phyloP scores from a whole-genome alignment of 2,888 invertebrate species.

The Drosophila mettleri region DNA sequence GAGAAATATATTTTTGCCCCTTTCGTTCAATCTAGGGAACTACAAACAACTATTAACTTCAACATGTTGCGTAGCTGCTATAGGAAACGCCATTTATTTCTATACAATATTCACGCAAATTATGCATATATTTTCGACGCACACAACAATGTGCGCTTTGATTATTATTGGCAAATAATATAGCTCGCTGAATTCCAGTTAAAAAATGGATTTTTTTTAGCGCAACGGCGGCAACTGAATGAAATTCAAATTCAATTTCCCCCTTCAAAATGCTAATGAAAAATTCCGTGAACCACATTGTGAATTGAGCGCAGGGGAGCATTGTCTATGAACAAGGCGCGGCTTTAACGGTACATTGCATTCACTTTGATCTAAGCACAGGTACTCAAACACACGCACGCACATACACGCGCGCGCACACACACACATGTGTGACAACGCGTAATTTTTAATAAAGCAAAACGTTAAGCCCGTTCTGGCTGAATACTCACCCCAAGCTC shows the following conservation, averaged over 20 bases:
- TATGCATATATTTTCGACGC: too few relatives aligned
- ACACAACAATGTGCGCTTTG: too few relatives aligned
- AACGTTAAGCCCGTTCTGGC: conserved; percentile 10
- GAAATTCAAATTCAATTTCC: conserved; percentile 1
- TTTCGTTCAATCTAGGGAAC: too few relatives aligned
- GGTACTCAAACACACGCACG: conserved; percentile 5
- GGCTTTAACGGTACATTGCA: conserved; percentile 66
- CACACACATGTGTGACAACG: conserved; percentile 20
- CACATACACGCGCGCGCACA: not conserved
- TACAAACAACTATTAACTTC: not conserved
- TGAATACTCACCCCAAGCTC: conserved; percentile 88
- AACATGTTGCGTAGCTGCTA: not conserved
- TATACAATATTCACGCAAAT: too few relatives aligned
- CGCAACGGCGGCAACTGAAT: not conserved
- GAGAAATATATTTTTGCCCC: too few relatives aligned
- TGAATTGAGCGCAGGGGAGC: not conserved
- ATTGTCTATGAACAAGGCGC: conserved; percentile 10
- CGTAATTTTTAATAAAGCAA: conserved; percentile 52
- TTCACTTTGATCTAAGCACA: conserved; percentile 60
- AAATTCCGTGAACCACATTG: not conserved
- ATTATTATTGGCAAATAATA: not conserved
- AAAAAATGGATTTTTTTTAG: not conserved
- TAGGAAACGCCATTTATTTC: not conserved
- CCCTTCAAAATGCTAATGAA: not conserved
- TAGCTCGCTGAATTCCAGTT: not conserved